Conservation (phyloP, 2,113 vertebrate genomes). For the Dunckerocampus dactyliophorus region DNA sequence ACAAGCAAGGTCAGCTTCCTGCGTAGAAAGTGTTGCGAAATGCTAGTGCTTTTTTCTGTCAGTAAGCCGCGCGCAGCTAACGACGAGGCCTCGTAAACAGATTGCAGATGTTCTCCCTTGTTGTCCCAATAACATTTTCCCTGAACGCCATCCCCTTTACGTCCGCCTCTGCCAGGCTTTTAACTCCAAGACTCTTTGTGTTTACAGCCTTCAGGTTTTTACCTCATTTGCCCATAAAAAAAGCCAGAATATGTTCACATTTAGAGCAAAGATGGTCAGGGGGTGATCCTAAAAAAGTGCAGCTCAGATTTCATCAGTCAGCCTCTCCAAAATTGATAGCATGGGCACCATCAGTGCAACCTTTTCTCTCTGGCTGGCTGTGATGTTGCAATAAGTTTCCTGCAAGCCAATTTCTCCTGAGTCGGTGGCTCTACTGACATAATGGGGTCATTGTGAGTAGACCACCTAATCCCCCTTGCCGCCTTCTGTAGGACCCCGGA, state of each 20-base stretch:
- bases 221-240: not conserved
- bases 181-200: not conserved
- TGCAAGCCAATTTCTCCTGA: slow-evolving; percentile 50
- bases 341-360: too few species aligned
- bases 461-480: slow-evolving; percentile 35
- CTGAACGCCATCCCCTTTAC: slow-evolving; percentile 15
- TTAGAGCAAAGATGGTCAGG: too few species aligned
- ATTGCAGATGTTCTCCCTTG: slow-evolving; percentile 42
- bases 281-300: not conserved
- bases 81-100: slow-evolving; percentile 35
- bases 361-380: not conserved
- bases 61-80: slow-evolving; percentile 6
- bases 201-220: not conserved
- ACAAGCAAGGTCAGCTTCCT: not conserved
- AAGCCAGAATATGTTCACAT: not conserved
- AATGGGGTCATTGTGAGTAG: slow-evolving; percentile 60
- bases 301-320: slow-evolving; percentile 36
- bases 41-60: not conserved
- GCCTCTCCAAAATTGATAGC: slow-evolving; percentile 2
- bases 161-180: not conserved
- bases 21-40: slow-evolving; percentile 4
- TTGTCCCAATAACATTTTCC: slow-evolving; percentile 10
- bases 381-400: slow-evolving; percentile 45
- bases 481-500: slow-evolving; percentile 27
- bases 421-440: slow-evolving; percentile 49